A percentile compares a stretch with the other conserved stretches of the same genome.
These are phyloP conservation scores for Bathynomus jamesi DNA, from an alignment of 1,140 invertebrate species.

Conservation along the genomic window DNA sequence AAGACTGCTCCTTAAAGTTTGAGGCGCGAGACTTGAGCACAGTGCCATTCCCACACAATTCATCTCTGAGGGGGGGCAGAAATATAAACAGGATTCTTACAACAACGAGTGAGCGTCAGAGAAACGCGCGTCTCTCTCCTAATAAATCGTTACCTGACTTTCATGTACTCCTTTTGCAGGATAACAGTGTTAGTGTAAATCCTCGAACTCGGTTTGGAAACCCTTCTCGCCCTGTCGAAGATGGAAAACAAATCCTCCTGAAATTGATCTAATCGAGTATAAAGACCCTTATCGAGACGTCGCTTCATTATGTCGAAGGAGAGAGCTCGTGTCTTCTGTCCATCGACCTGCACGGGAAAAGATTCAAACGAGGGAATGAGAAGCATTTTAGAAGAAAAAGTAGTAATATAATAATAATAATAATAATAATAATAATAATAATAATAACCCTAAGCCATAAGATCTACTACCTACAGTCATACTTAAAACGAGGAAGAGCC, in stretches of 20 bases:
- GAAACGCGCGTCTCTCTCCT: neutral
- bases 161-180: slow-evolving; percentile 84
- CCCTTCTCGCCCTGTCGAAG: slow-evolving; percentile 75
- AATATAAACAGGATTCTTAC: neutral
- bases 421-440: too few species aligned
- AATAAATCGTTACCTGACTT: slow-evolving; percentile 41
- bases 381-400: neutral
- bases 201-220: slow-evolving; percentile 78
- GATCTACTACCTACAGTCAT: too few species aligned
- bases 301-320: slow-evolving; percentile 79
- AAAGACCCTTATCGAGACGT: slow-evolving; percentile 74
- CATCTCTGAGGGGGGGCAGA: neutral
- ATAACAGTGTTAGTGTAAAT: slow-evolving; percentile 92
- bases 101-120: neutral
- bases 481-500: too few species aligned
- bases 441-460: too few species aligned
- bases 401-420: neutral
- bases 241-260: slow-evolving; percentile 95
- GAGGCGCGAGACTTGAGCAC: neutral
- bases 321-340: slow-evolving; percentile 44
- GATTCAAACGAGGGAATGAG: too few species aligned
- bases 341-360: too few species aligned
- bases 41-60: neutral
- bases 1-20: neutral
- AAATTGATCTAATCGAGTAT: slow-evolving; percentile 85